Evolutionary conservation across 2,888 invertebrate genomes (phyloP).

Genomic region (Tachina lurida): DNA sequence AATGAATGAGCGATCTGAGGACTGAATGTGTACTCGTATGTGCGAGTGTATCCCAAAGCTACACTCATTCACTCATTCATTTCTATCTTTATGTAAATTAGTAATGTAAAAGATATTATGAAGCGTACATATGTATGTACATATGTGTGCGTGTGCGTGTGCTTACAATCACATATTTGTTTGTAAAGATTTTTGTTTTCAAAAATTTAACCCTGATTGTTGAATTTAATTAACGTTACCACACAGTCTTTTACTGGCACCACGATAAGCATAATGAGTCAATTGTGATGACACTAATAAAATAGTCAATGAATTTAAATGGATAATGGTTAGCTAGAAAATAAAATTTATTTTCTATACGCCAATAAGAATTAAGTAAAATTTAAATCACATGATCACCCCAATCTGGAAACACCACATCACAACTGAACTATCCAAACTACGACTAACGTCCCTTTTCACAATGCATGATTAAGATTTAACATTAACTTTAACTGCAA

Average conservation of each 20-base stretch:
- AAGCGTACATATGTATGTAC: slow-evolving; percentile 48
- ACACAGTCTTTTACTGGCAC: background rate
- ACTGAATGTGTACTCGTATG: slow-evolving; percentile 28
- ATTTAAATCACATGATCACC: no score
- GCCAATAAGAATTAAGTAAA: background rate
- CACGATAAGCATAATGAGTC: slow-evolving; percentile 49
- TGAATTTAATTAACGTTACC: slow-evolving; percentile 61
- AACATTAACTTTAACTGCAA: no score
- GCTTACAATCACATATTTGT: slow-evolving; percentile 24
- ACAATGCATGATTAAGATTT: no score
- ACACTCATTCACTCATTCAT: slow-evolving; percentile 28
- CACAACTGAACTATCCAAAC: no score
- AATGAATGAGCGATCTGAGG: slow-evolving; percentile 75
- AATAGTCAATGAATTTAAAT: background rate
- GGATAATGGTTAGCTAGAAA: background rate
- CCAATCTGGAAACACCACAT: no score
- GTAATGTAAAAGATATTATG: slow-evolving; percentile 64
- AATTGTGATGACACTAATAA: slow-evolving; percentile 57
- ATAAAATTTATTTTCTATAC: no score
- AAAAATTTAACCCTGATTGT: slow-evolving; percentile 81
- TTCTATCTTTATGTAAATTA: slow-evolving; percentile 66
- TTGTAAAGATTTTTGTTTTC: slow-evolving; percentile 47
- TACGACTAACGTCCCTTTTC: no score
- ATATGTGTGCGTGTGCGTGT: background rate
- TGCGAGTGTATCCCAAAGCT: slow-evolving; percentile 49